These are phyloP conservation scores for Hipposideros armiger DNA, from an alignment of 2,113 vertebrate species.

Conservation along the genomic window DNA sequence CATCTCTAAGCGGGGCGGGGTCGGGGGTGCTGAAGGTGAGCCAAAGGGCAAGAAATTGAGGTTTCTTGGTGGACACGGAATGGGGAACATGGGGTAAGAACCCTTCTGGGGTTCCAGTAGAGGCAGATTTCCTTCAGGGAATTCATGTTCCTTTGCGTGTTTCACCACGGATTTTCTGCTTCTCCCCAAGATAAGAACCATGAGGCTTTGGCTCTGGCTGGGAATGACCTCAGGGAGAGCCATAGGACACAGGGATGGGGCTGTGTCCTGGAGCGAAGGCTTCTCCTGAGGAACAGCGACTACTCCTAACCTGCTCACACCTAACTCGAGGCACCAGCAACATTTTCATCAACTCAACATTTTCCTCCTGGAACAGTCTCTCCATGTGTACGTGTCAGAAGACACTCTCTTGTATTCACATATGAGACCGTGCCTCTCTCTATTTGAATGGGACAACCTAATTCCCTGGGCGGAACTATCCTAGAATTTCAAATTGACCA, in stretches of 20 bases:
- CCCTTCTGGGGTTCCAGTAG: neutral
- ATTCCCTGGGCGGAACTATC: neutral
- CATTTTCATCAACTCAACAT: neutral
- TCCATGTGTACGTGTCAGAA: neutral
- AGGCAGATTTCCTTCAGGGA: neutral
- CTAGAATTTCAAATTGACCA: neutral
- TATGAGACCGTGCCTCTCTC: neutral
- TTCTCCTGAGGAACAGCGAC: neutral
- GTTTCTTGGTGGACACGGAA: neutral
- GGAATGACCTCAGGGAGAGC: neutral
- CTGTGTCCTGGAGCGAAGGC: neutral
- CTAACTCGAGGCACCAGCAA: neutral
- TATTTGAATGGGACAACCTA: neutral
- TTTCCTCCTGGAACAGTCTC: neutral
- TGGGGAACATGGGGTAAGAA: neutral
- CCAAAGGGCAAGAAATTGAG: neutral
- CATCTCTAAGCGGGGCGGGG: neutral
- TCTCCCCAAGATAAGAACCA: neutral
- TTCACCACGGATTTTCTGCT: neutral
- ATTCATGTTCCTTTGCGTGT: neutral
- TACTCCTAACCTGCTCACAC: neutral
- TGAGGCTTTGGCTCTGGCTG: neutral
- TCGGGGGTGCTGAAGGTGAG: neutral
- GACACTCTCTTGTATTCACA: neutral
- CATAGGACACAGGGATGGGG: neutral